Conservation (phyloP, 2,888 invertebrate genomes). For the Iphiclides podalirius region DNA sequence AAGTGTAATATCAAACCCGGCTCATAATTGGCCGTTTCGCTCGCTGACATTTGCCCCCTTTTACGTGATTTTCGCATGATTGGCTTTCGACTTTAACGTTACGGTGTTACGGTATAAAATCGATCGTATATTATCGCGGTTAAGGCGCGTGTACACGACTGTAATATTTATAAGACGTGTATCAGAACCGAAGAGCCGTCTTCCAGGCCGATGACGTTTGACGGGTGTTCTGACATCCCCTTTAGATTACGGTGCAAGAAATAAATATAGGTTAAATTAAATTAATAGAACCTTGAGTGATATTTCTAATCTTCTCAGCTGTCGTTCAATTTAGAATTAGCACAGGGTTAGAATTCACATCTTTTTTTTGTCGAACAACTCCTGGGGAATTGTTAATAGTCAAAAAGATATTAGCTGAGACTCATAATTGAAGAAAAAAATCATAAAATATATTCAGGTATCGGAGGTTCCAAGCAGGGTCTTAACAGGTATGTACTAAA, state of each 20-base stretch:
- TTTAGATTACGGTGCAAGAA: constrained; percentile 42
- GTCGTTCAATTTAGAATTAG: not conserved
- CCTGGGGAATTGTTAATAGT: no score
- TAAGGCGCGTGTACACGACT: constrained; percentile 51
- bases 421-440: no score
- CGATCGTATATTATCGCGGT: constrained; percentile 26
- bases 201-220: constrained; percentile 78
- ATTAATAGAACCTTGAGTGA: not conserved
- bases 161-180: constrained; percentile 74
- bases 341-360: no score
- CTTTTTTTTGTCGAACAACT: no score
- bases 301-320: constrained; percentile 6
- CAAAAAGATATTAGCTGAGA: no score
- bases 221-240: constrained; percentile 73
- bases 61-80: constrained; percentile 27
- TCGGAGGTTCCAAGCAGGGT: no score
- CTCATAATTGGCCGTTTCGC: constrained; percentile 71
- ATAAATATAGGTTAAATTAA: constrained; percentile 18
- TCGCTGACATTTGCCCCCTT: constrained; percentile 50
- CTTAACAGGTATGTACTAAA: no score
- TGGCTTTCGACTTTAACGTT: constrained; percentile 27
- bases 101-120: constrained; percentile 31
- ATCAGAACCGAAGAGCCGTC: constrained; percentile 75
- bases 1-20: constrained; percentile 72
- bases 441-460: no score